phyloP scores from a whole-genome alignment of 2,888 invertebrate genomes.

The Holacanthella duospinosa region DNA sequence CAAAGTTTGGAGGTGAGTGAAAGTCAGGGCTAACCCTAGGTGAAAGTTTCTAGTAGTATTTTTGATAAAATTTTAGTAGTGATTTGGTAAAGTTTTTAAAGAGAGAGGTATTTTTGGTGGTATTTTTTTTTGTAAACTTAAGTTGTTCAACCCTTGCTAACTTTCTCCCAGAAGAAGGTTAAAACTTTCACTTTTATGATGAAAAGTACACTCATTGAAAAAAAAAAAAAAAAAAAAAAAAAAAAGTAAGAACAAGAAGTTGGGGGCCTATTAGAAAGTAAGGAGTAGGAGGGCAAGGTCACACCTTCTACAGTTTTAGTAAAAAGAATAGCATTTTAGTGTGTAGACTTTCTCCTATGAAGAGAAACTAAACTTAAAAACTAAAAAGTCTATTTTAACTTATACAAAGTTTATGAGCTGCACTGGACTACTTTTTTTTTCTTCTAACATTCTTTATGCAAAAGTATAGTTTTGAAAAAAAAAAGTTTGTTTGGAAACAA shows the following conservation, averaged over 20 bases:
- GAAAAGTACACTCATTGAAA: slow-evolving; percentile 3
- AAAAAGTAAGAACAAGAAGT: not conserved
- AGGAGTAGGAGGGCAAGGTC: slow-evolving; percentile 1
- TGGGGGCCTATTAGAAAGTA: not conserved
- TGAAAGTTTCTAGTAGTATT: not conserved
- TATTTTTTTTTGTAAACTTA: not conserved
- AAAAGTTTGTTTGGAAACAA: not conserved
- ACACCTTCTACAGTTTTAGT: not conserved
- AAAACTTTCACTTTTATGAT: slow-evolving; percentile 4
- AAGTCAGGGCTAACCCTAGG: not conserved
- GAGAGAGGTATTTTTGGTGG: not conserved
- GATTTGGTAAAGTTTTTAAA: not conserved
- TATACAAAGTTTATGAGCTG: slow-evolving; percentile 1
- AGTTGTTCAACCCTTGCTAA: not conserved
- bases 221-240: not conserved
- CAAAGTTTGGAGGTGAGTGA: not conserved
- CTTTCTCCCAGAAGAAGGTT: not conserved
- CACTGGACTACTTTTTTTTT: not conserved
- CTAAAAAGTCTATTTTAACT: not conserved
- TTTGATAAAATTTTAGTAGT: not conserved
- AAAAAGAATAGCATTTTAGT: slow-evolving; percentile 1
- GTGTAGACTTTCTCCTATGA: not conserved
- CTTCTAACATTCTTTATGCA: slow-evolving; percentile 2
- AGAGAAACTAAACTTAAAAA: slow-evolving; percentile 1
- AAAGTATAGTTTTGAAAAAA: not conserved